Percentiles rank a stretch among this genome's conserved stretches.
Conservation (phyloP, 1,140 invertebrate species). For the Calliopsis andreniformis region DNA sequence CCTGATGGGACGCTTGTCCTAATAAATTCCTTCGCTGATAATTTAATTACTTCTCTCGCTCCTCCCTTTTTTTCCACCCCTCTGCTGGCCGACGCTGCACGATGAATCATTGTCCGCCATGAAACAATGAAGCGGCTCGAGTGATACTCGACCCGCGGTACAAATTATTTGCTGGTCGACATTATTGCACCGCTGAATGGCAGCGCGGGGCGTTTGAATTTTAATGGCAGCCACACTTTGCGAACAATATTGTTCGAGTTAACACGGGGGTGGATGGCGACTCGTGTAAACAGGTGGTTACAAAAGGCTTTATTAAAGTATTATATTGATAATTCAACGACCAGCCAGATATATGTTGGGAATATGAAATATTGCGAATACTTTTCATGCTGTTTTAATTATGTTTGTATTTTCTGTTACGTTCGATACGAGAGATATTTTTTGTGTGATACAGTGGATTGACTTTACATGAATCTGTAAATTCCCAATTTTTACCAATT, state of each 20-base stretch:
- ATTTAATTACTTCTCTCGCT: not conserved
- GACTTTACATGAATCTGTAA: too few species aligned
- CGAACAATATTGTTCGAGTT: not conserved
- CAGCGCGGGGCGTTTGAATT: not conserved
- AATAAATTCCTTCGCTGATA: not conserved
- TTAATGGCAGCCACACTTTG: not conserved
- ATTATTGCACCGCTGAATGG: not conserved
- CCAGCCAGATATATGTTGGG: too few species aligned
- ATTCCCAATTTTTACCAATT: too few species aligned
- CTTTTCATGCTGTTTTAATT: too few species aligned
- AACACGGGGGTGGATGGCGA: not conserved
- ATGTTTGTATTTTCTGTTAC: too few species aligned
- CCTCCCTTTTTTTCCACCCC: too few species aligned
- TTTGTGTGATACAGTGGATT: too few species aligned
- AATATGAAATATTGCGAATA: too few species aligned
- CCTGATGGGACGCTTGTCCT: not conserved
- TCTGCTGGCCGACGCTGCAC: too few species aligned
- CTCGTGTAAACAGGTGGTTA: not conserved
- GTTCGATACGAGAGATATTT: too few species aligned
- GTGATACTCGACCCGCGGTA: not conserved
- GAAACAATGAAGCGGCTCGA: slow-evolving; percentile 6
- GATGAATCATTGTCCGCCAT: not conserved
- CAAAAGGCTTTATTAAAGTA: not conserved
- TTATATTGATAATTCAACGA: not conserved
- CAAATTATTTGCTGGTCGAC: not conserved